Conservation (phyloP, 2,888 invertebrate species). For the Mycalesis mineus region DNA sequence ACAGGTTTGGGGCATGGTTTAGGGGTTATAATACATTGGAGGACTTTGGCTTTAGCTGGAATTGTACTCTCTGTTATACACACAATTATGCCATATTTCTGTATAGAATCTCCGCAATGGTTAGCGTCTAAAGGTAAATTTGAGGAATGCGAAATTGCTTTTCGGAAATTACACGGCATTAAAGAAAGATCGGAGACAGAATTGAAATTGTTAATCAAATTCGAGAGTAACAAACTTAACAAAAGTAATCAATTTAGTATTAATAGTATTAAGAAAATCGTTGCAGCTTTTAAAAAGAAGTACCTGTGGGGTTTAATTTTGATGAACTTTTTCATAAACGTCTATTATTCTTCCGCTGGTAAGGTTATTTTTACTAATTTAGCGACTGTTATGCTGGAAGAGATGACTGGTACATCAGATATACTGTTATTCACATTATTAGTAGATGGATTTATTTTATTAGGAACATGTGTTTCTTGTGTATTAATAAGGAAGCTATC, state of each 20-base stretch:
- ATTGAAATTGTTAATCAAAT: neutral
- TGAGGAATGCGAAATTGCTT: neutral
- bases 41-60: neutral
- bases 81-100: neutral
- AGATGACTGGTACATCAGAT: constrained; percentile 9
- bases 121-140: neutral
- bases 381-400: constrained; percentile 12
- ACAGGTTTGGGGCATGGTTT: neutral
- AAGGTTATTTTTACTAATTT: constrained; percentile 13
- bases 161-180: neutral
- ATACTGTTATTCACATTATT: constrained; percentile 9
- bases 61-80: neutral
- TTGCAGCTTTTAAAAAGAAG: constrained; percentile 4
- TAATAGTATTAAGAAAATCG: neutral
- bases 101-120: neutral
- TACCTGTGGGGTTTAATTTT: constrained; percentile 24
- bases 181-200: neutral
- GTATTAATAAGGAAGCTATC: constrained; percentile 2
- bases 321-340: neutral
- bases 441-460: constrained; percentile 6
- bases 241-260: too few relatives aligned
- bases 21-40: neutral
- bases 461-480: constrained; percentile 5
- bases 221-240: neutral
- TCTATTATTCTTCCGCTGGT: constrained; percentile 20